A percentile compares a stretch with the other conserved stretches of the same genome.
Evolutionary conservation across 2,113 vertebrate species (phyloP).

Genomic region (Eolophus roseicapilla): DNA sequence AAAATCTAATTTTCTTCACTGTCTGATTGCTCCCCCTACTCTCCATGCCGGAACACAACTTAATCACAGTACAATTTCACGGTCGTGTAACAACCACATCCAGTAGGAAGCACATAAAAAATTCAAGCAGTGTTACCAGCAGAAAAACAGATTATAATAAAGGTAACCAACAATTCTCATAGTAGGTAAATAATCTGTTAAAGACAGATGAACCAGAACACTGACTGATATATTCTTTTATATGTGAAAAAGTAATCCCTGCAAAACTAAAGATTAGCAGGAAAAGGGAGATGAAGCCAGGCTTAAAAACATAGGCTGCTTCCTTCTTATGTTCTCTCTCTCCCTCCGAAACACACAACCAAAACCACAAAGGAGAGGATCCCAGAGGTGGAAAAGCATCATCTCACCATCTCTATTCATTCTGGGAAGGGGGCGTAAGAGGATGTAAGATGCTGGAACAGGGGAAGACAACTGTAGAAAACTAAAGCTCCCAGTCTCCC

Average conservation of each 20-base stretch:
- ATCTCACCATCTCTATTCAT: neutral
- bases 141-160: neutral
- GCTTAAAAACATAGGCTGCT: neutral
- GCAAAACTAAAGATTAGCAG: neutral
- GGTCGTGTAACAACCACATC: neutral
- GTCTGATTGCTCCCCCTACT: neutral
- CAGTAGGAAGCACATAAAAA: neutral
- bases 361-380: neutral
- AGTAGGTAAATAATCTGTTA: neutral
- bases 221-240: neutral
- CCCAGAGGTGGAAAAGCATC: neutral
- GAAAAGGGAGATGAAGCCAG: neutral
- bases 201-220: neutral
- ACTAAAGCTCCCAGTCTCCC: neutral
- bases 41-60: neutral
- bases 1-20: neutral
- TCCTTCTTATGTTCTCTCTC: neutral
- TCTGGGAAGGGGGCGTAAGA: neutral
- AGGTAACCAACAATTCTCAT: neutral
- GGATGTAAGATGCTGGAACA: neutral
- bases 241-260: neutral
- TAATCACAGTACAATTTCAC: neutral
- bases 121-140: neutral
- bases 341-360: neutral
- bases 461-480: neutral